Evolutionary conservation across 2,113 vertebrate genomes (phyloP), one percentile per base, ranked within the genome.

Genomic region (Siniperca knerii): DNA sequence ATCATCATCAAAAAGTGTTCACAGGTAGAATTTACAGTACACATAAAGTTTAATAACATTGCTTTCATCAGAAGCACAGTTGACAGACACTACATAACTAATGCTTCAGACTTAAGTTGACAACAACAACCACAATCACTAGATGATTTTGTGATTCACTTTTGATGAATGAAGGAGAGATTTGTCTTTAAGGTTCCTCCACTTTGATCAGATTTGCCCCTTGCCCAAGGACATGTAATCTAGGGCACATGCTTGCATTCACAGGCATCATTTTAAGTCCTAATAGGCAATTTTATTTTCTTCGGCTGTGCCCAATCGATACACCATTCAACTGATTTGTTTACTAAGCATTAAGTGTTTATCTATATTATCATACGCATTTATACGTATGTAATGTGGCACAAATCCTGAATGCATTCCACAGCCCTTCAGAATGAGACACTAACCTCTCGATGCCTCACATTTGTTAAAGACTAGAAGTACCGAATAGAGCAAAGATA

Each of bases 11-110:
- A 29, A 29, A 74, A 72, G 16, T 83, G 11, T 66, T 80, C 33
- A 52, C 29, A 86, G 62, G 37, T 18, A 44, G 46, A 86, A 85
- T 90, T 90, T 86, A 87, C 57, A 82, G 83, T 89, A 87, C 13
- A 82, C 35, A 88, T 55, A 48, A 60, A 74, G 33, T 68, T 82
- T 54, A 70, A 86, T 29, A 65, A n/a, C 42, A 55, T 1, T 23
- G 20, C 25, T 84, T 72, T 68, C 18, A 20, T 42, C 18, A n/a
- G 10, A 62, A 76, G 23, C 55, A 84, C 20, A 64, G 50, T 8
- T 46, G 40, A 68, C 1, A 84, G 10, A 69, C 48, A 79, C 46
- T 0, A 35, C 18, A 42, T 35, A 80, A 57, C 37, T 42, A 37
- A 8, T 15, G n/a, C 7, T 52, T 57, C 16, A 70, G 35, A 60